Evolutionary conservation across 2,797 vertebrate species (phyloP).

Genomic region (Nothura maculosa): DNA sequence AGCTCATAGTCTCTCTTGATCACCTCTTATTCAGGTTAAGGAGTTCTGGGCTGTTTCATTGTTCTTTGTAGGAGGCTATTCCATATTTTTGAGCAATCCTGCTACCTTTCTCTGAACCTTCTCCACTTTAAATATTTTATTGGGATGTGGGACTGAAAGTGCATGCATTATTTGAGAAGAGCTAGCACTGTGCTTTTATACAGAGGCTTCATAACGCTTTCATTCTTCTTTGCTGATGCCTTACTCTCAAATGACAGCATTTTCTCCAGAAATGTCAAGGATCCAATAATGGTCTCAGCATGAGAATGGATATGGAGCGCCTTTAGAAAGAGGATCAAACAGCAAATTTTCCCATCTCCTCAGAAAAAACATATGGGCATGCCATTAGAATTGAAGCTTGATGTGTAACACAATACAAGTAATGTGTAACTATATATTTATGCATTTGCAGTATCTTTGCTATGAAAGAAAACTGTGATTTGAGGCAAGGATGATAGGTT

Average conservation of each 20-base stretch:
- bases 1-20: not conserved
- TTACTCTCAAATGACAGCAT: not conserved
- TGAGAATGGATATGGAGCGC: not conserved
- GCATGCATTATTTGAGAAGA: not conserved
- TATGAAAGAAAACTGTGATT: not conserved
- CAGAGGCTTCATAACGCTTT: accelerated
- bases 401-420: too few relatives aligned
- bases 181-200: not conserved
- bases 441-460: not conserved
- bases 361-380: not conserved
- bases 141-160: not conserved
- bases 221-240: not conserved
- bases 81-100: not conserved
- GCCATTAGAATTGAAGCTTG: not conserved
- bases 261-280: not conserved
- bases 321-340: not conserved
- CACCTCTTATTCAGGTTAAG: not conserved
- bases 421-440: too few relatives aligned
- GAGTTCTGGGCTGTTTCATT: not conserved
- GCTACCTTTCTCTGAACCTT: not conserved
- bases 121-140: not conserved
- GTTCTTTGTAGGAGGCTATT: not conserved
- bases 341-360: not conserved
- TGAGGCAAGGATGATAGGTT: not conserved
- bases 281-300: not conserved